These are phyloP conservation scores for Muraenolepis orangiensis DNA, from an alignment of 2,797 vertebrate species.

Conservation along the genomic window DNA sequence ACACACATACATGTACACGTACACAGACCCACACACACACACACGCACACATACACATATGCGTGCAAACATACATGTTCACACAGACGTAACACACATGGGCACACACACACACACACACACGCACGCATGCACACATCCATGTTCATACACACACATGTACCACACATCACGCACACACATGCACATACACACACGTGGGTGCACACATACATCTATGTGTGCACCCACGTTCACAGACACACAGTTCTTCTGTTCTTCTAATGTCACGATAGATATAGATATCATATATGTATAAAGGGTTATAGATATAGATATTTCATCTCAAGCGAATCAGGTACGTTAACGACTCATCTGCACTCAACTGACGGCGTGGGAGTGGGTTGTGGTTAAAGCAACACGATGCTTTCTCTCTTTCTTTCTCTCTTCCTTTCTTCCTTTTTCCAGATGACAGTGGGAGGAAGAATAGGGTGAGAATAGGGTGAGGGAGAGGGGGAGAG, in stretches of 20 bases:
- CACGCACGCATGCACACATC: neutral
- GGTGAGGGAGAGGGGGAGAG: conserved; percentile 30
- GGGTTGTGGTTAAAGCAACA: too few species aligned
- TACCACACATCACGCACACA: neutral
- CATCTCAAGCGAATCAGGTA: too few species aligned
- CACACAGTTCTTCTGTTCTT: neutral
- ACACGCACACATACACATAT: neutral
- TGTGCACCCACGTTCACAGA: neutral
- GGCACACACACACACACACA: neutral
- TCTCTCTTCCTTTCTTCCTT: too few species aligned
- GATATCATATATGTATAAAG: too few species aligned
- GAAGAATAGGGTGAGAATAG: neutral
- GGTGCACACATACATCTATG: too few species aligned
- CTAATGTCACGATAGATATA: neutral
- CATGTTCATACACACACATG: too few species aligned
- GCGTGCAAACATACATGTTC: neutral
- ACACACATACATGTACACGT: neutral
- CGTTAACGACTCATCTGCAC: too few species aligned
- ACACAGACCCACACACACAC: neutral
- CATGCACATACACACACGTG: too few species aligned
- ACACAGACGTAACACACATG: too few species aligned
- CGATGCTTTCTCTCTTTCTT: too few species aligned
- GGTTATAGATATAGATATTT: too few species aligned
- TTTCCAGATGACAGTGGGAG: conserved; percentile 54
- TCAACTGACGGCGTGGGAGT: too few species aligned